Evolutionary conservation across 2,113 vertebrate genomes (phyloP).

Genomic region (Zosterops pallidus): DNA sequence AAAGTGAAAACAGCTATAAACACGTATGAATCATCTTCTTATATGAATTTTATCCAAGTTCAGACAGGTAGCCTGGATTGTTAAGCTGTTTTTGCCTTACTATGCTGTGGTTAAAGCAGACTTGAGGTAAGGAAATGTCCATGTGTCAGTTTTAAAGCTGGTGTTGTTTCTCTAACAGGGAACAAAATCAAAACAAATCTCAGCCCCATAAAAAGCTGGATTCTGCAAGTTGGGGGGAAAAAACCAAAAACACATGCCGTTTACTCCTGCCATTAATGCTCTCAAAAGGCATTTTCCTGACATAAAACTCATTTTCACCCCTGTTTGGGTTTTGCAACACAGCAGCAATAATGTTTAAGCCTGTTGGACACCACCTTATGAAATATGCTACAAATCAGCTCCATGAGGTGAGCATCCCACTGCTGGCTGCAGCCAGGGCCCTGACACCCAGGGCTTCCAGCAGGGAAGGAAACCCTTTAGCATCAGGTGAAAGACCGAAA

Average conservation of each 20-base stretch:
- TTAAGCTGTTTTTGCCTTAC: conserved; percentile 28
- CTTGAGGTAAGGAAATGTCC: background rate
- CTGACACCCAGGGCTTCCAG: background rate
- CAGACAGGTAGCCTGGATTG: conserved; percentile 21
- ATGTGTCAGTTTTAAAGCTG: background rate
- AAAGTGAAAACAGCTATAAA: conserved; percentile 49
- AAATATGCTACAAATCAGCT: background rate
- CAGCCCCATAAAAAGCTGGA: background rate
- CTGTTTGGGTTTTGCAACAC: background rate
- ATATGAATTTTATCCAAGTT: conserved; percentile 33
- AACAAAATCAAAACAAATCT: background rate
- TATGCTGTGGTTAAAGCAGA: background rate
- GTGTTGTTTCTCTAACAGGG: background rate
- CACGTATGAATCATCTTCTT: background rate
- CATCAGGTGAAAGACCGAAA: background rate
- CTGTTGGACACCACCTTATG: background rate
- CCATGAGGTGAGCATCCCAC: background rate
- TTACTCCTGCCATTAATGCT: background rate
- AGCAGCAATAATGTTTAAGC: background rate
- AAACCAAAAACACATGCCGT: background rate
- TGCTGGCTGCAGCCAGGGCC: background rate
- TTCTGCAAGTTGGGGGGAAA: background rate
- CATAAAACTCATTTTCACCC: background rate
- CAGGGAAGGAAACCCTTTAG: background rate
- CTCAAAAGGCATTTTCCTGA: background rate